These are phyloP conservation scores for Cotesia typhae DNA, from an alignment of 1,140 invertebrate genomes.

Conservation along the genomic window DNA sequence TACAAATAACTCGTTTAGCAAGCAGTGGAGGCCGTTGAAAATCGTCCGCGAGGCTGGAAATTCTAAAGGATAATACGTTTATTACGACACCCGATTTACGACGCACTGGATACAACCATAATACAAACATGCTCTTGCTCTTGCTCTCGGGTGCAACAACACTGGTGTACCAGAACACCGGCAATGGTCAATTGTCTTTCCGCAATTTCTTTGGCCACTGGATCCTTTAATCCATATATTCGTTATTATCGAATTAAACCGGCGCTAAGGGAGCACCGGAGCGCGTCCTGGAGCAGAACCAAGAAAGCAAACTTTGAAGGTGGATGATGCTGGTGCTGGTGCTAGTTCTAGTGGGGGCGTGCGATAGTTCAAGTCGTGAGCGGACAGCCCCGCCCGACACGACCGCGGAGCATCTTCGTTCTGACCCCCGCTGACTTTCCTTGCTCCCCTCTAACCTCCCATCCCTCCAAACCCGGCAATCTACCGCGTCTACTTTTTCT, in stretches of 20 bases:
- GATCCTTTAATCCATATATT: constrained; percentile 21
- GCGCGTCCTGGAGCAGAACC: background rate
- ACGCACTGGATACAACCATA: constrained; percentile 26
- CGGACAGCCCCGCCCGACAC: constrained; percentile 66
- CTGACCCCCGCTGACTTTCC: constrained; percentile 64
- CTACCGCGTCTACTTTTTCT: constrained; percentile 31
- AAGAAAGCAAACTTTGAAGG: constrained; percentile 46
- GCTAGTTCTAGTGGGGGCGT: constrained; percentile 66
- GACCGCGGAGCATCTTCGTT: constrained; percentile 64
- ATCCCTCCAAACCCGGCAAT: constrained; percentile 37
- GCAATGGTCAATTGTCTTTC: no score
- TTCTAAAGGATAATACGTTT: constrained; percentile 52
- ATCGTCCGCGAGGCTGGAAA: constrained; percentile 29
- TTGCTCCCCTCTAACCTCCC: constrained; percentile 47
- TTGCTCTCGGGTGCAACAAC: no score
- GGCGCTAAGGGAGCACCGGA: constrained; percentile 17
- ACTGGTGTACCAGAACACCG: no score
- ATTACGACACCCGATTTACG: constrained; percentile 54
- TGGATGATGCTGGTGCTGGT: constrained; percentile 64
- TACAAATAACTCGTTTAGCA: constrained; percentile 47
- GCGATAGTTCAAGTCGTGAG: constrained; percentile 68
- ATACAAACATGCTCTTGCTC: no score
- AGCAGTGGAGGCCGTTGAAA: constrained; percentile 38
- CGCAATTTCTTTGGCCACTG: no score
- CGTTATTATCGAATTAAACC: constrained; percentile 30